phyloP scores from a whole-genome alignment of 2,888 invertebrate species.

The Cynaeus angustus region DNA sequence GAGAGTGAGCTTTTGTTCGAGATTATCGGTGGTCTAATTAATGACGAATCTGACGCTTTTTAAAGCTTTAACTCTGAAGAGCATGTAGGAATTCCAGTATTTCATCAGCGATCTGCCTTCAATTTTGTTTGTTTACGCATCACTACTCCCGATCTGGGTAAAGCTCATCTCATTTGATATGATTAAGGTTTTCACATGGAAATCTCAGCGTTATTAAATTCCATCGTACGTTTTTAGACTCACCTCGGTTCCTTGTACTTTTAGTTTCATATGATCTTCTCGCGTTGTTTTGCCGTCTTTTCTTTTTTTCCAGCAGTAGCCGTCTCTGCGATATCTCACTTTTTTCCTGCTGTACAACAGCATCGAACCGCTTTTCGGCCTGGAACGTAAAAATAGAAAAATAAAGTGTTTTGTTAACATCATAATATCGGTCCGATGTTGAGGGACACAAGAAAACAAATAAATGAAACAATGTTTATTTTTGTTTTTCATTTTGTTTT shows the following conservation, averaged over 20 bases:
- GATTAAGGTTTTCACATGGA: conserved; percentile 22
- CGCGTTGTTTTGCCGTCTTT: conserved; percentile 98
- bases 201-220: conserved; percentile 13
- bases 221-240: conserved; percentile 63
- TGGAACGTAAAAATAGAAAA: conserved; percentile 67
- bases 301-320: conserved; percentile 99
- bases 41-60: conserved; percentile 53
- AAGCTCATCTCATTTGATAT: conserved; percentile 18
- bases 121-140: conserved; percentile 37
- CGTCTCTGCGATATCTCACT: conserved; percentile 95
- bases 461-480: conserved; percentile 53
- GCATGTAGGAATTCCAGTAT: conserved; percentile 52
- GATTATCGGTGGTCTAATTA: conserved; percentile 51
- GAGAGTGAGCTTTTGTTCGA: conserved; percentile 47
- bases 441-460: conserved; percentile 54
- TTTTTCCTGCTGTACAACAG: conserved; percentile 96
- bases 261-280: conserved; percentile 99
- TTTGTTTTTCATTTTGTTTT: conserved; percentile 58
- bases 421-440: conserved; percentile 20
- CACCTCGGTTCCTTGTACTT: conserved; percentile 97
- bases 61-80: conserved; percentile 43
- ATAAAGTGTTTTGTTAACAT: conserved; percentile 7
- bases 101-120: conserved; percentile 46
- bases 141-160: conserved; percentile 7
- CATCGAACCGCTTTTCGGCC: conserved; percentile 98